Evolutionary conservation across 2,888 invertebrate species (phyloP).

Genomic region (Micoletzkya japonica): DNA sequence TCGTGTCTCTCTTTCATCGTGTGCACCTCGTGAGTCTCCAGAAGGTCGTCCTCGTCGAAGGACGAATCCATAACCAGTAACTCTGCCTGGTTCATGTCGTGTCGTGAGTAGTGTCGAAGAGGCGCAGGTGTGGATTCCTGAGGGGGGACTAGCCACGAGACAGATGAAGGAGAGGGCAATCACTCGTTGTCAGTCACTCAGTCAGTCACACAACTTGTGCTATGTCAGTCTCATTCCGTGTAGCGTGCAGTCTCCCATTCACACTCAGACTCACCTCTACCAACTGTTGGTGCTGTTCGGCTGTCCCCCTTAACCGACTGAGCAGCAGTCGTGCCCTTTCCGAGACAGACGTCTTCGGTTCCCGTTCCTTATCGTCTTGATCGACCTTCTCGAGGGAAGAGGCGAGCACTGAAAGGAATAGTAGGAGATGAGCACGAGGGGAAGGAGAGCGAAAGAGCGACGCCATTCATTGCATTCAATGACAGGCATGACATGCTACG

Average conservation of each 20-base stretch:
- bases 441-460: neutral
- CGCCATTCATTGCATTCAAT: too few species aligned
- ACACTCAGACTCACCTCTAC: conserved; percentile 39
- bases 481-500: neutral
- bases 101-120: conserved; percentile 15
- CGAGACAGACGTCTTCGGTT: conserved; percentile 1
- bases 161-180: neutral
- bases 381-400: conserved; percentile 44
- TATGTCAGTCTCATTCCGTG: neutral
- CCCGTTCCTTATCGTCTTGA: conserved; percentile 33
- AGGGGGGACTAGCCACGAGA: neutral
- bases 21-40: too few species aligned
- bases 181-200: neutral
- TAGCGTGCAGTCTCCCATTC: neutral
- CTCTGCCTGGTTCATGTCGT: neutral
- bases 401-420: conserved; percentile 42
- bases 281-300: conserved; percentile 39
- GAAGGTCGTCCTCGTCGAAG: conserved; percentile 15
- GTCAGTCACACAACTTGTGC: neutral
- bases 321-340: conserved; percentile 16
- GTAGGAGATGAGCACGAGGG: neutral
- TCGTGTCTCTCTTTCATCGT: too few species aligned
- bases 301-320: conserved; percentile 12
- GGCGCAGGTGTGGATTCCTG: conserved; percentile 23
- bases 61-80: conserved; percentile 16